A percentile compares a stretch with the other conserved stretches of the same genome.
Conservation (phyloP, 2,113 vertebrate species). For the Semicossyphus pulcher region DNA sequence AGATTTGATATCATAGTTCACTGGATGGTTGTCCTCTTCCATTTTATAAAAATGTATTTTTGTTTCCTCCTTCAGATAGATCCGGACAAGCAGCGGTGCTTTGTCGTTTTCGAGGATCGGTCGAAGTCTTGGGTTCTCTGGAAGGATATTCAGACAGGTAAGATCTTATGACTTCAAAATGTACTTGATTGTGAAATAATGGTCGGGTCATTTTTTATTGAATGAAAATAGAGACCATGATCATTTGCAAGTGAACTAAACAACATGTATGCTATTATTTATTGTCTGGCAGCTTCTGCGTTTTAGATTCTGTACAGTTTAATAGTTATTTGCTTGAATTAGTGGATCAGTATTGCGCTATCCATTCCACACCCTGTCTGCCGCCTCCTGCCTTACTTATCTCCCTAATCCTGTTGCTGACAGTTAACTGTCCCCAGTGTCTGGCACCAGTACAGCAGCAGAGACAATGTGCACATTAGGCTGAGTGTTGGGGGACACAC, state of each 20-base stretch:
- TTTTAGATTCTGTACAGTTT: background rate
- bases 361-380: constrained; percentile 7
- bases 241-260: background rate
- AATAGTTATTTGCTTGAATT: background rate
- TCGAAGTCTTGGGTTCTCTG: constrained; percentile 99
- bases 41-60: background rate
- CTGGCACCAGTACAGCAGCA: constrained; percentile 54
- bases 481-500: constrained; percentile 51
- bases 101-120: constrained; percentile 97
- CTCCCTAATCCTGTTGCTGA: constrained; percentile 51
- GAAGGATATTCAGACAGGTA: constrained; percentile 99
- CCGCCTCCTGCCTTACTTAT: constrained; percentile 45
- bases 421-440: constrained; percentile 73
- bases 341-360: constrained; percentile 6
- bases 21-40: too few relatives aligned
- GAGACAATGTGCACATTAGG: constrained; percentile 17
- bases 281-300: background rate
- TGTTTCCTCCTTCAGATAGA: constrained; percentile 89
- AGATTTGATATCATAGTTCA: too few relatives aligned
- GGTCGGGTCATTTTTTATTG: background rate
- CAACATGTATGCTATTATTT: background rate
- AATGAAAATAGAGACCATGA: background rate
- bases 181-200: background rate
- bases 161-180: constrained; percentile 47
- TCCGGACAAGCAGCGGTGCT: constrained; percentile 94